phyloP scores from a whole-genome alignment of 2,113 vertebrate genomes.

The Corapipo altera region DNA sequence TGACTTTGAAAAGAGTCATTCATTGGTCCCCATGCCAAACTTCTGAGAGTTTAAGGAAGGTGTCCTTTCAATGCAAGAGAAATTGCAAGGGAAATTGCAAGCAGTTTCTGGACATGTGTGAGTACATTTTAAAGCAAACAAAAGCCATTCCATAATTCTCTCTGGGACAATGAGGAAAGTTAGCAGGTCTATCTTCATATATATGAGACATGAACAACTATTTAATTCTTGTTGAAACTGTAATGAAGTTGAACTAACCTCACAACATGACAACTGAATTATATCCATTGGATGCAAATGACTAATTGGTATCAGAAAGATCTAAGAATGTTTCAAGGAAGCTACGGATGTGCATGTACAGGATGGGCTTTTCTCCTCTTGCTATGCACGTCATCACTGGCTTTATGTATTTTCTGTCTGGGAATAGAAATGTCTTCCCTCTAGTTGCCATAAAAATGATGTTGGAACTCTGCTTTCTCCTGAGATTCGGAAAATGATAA shows the following conservation, averaged over 20 bases:
- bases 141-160: not conserved
- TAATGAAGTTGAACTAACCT: not conserved
- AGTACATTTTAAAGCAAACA: not conserved
- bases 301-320: not conserved
- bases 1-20: not conserved
- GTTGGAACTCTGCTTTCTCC: not conserved
- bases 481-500: not conserved
- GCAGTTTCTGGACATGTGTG: not conserved
- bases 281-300: not conserved
- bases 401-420: not conserved
- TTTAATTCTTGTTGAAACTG: not conserved
- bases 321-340: not conserved
- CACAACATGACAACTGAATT: not conserved
- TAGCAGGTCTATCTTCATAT: not conserved
- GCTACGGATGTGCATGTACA: not conserved
- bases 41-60: not conserved
- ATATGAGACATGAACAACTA: not conserved
- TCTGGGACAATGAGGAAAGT: not conserved
- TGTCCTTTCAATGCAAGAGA: not conserved
- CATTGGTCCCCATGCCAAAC: not conserved
- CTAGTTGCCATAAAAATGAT: not conserved
- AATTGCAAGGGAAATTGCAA: not conserved
- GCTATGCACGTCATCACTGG: not conserved
- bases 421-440: not conserved
- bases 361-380: not conserved